These are phyloP conservation scores for Poecilia gillii DNA, from an alignment of 2,797 vertebrate species.

Conservation along the genomic window DNA sequence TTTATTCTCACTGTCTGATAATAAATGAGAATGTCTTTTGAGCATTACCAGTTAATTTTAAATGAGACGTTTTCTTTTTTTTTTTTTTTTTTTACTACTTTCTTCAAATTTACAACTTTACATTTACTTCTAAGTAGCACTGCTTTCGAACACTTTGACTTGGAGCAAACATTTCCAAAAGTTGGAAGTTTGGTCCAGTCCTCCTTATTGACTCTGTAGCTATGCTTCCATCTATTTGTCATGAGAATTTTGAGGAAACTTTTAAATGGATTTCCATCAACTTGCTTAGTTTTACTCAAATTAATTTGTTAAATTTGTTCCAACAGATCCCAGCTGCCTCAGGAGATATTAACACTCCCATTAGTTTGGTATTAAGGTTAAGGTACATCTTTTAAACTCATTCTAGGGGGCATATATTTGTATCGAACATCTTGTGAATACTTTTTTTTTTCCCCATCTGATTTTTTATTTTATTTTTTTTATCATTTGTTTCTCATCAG, in stretches of 20 bases:
- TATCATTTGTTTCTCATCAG: slow-evolving; percentile 64
- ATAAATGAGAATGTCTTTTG: neutral
- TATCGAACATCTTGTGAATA: neutral
- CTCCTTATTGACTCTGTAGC: neutral
- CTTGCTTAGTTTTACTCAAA: neutral
- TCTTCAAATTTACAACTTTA: neutral
- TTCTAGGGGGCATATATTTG: neutral
- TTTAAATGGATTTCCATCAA: neutral
- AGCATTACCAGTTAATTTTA: neutral
- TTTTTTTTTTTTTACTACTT: neutral
- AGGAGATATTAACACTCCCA: slow-evolving; percentile 81
- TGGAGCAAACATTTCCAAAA: neutral
- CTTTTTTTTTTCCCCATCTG: neutral
- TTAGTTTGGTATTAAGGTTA: slow-evolving; percentile 96
- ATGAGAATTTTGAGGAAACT: neutral
- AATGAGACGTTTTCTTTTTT: neutral
- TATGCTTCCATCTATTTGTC: too few species aligned
- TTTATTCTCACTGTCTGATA: neutral
- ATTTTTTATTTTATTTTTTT: too few species aligned
- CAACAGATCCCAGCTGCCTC: slow-evolving; percentile 58
- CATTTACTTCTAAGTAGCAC: neutral
- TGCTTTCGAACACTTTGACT: neutral
- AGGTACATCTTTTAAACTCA: slow-evolving; percentile 79
- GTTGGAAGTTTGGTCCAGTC: neutral
- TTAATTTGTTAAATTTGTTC: slow-evolving; percentile 12